A percentile compares a stretch with the other conserved stretches of the same genome.
Conservation (phyloP, 2,797 vertebrate genomes). For the Botia kubotai region DNA sequence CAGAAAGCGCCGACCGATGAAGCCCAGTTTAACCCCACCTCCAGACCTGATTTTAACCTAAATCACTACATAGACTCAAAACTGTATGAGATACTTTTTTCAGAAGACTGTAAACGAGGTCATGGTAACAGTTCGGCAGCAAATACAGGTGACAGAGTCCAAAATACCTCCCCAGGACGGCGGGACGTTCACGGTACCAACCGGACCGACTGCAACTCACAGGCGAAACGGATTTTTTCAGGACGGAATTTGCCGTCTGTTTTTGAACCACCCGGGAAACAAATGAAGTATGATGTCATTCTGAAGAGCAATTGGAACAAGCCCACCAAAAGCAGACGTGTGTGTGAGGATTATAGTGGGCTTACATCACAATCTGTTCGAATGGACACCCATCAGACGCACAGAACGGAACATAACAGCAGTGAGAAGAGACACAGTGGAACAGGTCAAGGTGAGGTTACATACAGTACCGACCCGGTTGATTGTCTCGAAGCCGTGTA, state of each 20-base stretch:
- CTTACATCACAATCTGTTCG: background rate
- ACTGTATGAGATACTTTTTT: background rate
- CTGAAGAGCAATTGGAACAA: slow-evolving; percentile 5
- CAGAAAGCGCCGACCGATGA: background rate
- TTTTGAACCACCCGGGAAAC: slow-evolving; percentile 17
- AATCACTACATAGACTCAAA: background rate
- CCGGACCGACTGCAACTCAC: background rate
- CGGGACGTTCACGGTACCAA: background rate
- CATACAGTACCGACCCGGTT: background rate
- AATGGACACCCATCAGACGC: background rate
- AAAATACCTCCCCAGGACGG: background rate
- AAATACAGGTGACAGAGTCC: background rate
- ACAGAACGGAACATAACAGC: background rate
- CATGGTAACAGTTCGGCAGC: background rate
- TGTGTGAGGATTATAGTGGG: background rate
- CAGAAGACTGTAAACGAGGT: background rate
- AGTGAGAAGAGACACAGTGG: background rate
- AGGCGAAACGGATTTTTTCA: background rate
- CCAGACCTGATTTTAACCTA: background rate
- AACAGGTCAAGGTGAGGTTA: background rate
- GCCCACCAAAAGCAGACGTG: background rate
- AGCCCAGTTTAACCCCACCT: background rate
- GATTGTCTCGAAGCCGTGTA: slow-evolving; percentile 23
- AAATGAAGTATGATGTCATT: background rate
- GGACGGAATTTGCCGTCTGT: background rate